A percentile compares a stretch with the other conserved stretches of the same genome.
Conservation (phyloP, 2,113 vertebrate species). For the Daphoenositta chrysoptera region DNA sequence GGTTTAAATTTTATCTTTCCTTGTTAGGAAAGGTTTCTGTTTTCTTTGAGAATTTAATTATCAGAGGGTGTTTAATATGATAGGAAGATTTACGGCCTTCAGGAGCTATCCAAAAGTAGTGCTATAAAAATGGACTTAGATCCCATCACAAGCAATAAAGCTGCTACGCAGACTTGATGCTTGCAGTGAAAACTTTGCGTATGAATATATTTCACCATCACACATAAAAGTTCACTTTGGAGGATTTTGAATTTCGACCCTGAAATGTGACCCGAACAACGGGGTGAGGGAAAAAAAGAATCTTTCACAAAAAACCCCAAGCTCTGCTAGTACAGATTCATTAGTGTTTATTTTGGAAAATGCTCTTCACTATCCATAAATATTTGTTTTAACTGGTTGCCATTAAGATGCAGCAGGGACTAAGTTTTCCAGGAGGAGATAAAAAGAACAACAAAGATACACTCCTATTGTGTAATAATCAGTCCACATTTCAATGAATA, state of each 20-base stretch:
- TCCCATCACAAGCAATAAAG: constrained; percentile 53
- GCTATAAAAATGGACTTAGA: constrained; percentile 62
- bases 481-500: constrained; percentile 79
- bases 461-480: constrained; percentile 77
- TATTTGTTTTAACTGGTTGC: constrained; percentile 45
- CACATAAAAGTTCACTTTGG: constrained; percentile 41
- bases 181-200: constrained; percentile 46
- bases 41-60: constrained; percentile 70
- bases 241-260: constrained; percentile 56
- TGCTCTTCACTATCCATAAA: constrained; percentile 35
- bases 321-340: constrained; percentile 31
- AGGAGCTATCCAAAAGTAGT: constrained; percentile 62
- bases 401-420: constrained; percentile 55
- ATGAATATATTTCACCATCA: constrained; percentile 34
- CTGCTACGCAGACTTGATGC: constrained; percentile 32
- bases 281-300: neutral
- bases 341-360: constrained; percentile 58
- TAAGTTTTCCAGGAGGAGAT: constrained; percentile 51
- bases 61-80: constrained; percentile 68
- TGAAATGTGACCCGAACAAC: neutral
- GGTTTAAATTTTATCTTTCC: constrained; percentile 69
- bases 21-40: constrained; percentile 57
- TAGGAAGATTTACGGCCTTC: constrained; percentile 58
- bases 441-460: constrained; percentile 71
- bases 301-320: neutral